These are phyloP conservation scores for Pelmatolapia mariae DNA, from an alignment of 2,113 vertebrate species.

Conservation along the genomic window DNA sequence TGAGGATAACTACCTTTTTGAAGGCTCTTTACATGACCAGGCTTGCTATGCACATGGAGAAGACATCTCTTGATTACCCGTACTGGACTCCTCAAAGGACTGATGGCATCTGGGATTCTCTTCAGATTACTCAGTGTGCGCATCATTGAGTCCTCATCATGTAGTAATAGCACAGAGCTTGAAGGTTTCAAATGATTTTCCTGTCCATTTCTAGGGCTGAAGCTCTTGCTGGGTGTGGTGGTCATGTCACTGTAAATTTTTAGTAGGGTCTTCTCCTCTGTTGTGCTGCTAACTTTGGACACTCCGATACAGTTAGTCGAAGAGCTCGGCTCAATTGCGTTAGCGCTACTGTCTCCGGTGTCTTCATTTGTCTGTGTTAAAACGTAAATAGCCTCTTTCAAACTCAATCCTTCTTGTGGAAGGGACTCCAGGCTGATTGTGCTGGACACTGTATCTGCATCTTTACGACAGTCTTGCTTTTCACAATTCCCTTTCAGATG, in stretches of 20 bases:
- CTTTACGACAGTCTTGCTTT: not conserved
- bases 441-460: slow-evolving; percentile 62
- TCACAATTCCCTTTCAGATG: not conserved
- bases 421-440: slow-evolving; percentile 46
- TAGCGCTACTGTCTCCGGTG: not conserved
- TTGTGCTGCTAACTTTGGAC: slow-evolving; percentile 53
- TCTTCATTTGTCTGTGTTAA: slow-evolving; percentile 5
- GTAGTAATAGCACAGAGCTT: slow-evolving; percentile 30
- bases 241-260: not conserved
- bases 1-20: slow-evolving; percentile 76
- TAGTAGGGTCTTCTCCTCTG: not conserved
- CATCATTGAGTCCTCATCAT: slow-evolving; percentile 93
- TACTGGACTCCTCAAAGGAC: slow-evolving; percentile 90
- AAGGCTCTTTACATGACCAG: slow-evolving; percentile 74
- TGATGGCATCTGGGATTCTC: slow-evolving; percentile 86
- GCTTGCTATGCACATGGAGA: slow-evolving; percentile 69
- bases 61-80: slow-evolving; percentile 72
- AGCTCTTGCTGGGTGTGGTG: slow-evolving; percentile 29
- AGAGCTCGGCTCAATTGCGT: not conserved
- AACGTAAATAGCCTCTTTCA: slow-evolving; percentile 38
- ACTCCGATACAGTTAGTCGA: not conserved
- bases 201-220: slow-evolving; percentile 49
- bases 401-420: slow-evolving; percentile 44
- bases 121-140: slow-evolving; percentile 82
- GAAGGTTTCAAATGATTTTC: slow-evolving; percentile 10